phyloP scores from a whole-genome alignment of 2,113 vertebrate species.

The Potamarius usumacintae region DNA sequence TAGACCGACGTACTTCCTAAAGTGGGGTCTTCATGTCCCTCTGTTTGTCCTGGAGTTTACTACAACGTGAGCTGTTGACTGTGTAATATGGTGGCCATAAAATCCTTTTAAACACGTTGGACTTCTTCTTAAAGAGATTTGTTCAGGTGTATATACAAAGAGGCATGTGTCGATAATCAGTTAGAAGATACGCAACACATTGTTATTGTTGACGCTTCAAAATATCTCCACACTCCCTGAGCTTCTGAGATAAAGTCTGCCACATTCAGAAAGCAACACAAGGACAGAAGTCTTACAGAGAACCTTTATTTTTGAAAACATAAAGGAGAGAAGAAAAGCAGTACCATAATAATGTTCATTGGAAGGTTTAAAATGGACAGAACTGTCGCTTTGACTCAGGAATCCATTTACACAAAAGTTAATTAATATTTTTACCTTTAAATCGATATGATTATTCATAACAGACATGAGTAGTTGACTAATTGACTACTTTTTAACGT shows the following conservation, averaged over 20 bases:
- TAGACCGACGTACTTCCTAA: neutral
- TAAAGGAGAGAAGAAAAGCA: neutral
- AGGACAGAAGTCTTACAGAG: neutral
- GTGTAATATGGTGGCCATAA: conserved; percentile 1
- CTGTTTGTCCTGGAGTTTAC: conserved; percentile 11
- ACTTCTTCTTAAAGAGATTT: conserved; percentile 14
- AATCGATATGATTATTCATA: neutral
- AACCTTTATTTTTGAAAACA: no score
- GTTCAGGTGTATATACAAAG: neutral
- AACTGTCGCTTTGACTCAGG: conserved; percentile 1
- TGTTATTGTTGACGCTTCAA: neutral
- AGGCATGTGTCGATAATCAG: conserved; percentile 10
- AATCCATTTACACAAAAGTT: conserved; percentile 9
- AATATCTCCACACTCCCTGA: neutral
- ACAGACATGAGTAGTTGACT: neutral
- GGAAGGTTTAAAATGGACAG: neutral
- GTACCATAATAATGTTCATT: neutral
- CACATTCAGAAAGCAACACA: neutral
- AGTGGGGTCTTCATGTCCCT: neutral
- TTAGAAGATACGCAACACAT: neutral
- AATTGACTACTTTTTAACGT: neutral
- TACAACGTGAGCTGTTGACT: neutral
- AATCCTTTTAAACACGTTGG: conserved; percentile 7
- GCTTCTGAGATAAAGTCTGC: neutral
- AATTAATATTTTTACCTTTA: neutral